Base-by-base conservation (phyloP, 2,888 invertebrate genomes). In the Dynastes maya region DNA sequence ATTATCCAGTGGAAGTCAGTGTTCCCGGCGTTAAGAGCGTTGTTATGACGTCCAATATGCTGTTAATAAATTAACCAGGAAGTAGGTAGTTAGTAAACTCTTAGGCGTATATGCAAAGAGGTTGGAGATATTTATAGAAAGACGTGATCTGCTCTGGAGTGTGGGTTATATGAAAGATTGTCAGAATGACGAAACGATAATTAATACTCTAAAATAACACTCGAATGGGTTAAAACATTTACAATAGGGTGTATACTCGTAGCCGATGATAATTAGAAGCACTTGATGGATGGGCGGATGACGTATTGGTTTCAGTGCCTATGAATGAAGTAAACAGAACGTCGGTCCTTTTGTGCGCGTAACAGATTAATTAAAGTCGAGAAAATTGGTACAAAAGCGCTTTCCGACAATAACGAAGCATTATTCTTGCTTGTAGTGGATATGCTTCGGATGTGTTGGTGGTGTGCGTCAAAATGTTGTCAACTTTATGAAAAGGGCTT, bases 201-300 rank as follows among this genome's bases (percentile, higher is more conserved):
- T 74, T 74, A 74, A 74, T 74, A 74, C 63, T 61, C 72, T 45
- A 45, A 74, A 74, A 63, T 61, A 61, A 74, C 72, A 74, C 61
- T 74, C 45, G 72, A 61, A 55, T 74, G 61, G 61, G 72, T 74
- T 74, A 49, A 74, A 74, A 63, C 45, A 61, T 74, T n/a, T 11
- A 63, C 45, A 32, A 55, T 55, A 45, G 22, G 22, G 55, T 58
- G 37, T 58, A n/a, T 71, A 71, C 40, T 6, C 9, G 16, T 22
- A 37, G n/a, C 32, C 37, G 29, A 55, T n/a, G 72, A 74, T 74
- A 61, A 61, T 61, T 74, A 74, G 72, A 61, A 61, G 45, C 61
- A 13, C 49, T 61, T 74, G 72, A 74, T 45, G 27, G 72, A 72
- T 71, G 5, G 49, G 9, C 16, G 27, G 45, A 58, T 61, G 45